phyloP scores from a whole-genome alignment of 2,113 vertebrate species.

The Panthera tigris region DNA sequence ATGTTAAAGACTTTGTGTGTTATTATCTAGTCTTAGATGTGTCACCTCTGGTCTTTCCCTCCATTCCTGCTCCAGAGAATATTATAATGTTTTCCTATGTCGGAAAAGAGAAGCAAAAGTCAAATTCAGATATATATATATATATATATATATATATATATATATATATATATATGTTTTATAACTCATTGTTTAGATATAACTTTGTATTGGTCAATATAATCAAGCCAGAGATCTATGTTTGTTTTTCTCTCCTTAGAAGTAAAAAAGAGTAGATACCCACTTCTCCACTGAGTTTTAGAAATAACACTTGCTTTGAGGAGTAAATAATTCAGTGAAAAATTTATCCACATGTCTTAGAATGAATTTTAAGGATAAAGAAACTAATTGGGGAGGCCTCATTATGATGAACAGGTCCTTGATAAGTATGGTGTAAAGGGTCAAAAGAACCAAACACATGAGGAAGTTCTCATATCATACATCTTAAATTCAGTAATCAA shows the following conservation, averaged over 20 bases:
- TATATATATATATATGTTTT: neutral
- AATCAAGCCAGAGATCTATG: neutral
- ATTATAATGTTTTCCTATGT: neutral
- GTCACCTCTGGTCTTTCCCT: neutral
- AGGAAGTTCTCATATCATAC: neutral
- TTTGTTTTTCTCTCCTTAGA: conserved; percentile 16
- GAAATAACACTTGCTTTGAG: neutral
- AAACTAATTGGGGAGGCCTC: neutral
- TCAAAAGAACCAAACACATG: neutral
- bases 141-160: neutral
- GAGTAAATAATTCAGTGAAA: neutral
- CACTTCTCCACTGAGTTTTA: neutral
- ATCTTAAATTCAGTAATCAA: conserved; percentile 1
- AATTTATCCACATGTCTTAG: neutral
- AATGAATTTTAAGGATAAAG: neutral
- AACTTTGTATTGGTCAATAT: neutral
- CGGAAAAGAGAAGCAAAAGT: neutral
- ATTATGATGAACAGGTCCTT: neutral
- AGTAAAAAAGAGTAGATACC: neutral
- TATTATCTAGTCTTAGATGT: neutral
- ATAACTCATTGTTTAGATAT: neutral
- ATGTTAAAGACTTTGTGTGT: neutral
- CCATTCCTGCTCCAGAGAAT: neutral
- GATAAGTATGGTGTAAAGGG: neutral
- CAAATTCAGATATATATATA: neutral